Base-by-base conservation (phyloP, 2,113 vertebrate genomes). In the Podiceps cristatus region DNA sequence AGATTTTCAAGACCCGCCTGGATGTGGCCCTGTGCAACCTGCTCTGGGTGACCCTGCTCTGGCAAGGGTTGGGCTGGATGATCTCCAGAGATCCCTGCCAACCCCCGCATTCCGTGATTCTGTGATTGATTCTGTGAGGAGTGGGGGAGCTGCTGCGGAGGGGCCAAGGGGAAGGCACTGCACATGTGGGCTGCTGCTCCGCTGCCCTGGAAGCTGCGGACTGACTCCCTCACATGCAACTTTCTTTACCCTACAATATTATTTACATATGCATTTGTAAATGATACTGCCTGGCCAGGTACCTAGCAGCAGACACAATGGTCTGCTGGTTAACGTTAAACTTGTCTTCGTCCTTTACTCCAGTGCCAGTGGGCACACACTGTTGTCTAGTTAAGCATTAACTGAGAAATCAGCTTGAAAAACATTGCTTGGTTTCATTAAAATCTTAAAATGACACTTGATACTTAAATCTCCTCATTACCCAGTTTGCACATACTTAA, bases 191-290 rank as follows among this genome's bases (percentile, higher is more conserved):
- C 47, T 53, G 55, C 75, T 53, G 49, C 64, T 40, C 18, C 0
- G 0, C 67, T 37, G 44, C 19, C 44, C 47, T 56, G 59, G 29
- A 14, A 74, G 69, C 37, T 60, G 67, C 59, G 80, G 45, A 25
- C 10, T 19, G 17, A 2, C 29, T 53, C 53, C 20, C 9, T 49
- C 45, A 13, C 0, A 0, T 0, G 5, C 16, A 1, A 10, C 24
- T 67, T 45, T 7, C 84, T 59, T 77, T 22, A 3, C 16, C 52
- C 45, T 33, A 1, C 0, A 0, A 5, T 24, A 25, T 22, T 27
- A 17, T 82, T 90, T 91, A 35, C 68, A n/a, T 18, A 2, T 6
- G 47, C 11, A 16, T 82, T 62, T 50, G 66, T 73, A 52, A 73
- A 49, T 8, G 53, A 7, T n/a, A 8, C 40, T 63, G 50, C 45